Conservation (phyloP, 2,888 invertebrate genomes). For the Dusona sp. region DNA sequence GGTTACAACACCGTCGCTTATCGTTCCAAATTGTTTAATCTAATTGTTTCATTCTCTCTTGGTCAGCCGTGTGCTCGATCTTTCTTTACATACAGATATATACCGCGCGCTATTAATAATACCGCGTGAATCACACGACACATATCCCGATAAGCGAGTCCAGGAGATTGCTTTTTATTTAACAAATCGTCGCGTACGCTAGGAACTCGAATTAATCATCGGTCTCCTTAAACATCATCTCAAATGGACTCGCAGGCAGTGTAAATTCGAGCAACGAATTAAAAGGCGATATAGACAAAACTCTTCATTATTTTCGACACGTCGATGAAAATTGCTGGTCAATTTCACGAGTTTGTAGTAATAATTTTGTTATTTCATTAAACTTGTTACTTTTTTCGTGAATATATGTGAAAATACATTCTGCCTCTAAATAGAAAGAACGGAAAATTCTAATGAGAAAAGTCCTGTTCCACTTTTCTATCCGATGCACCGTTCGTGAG, state of each 20-base stretch:
- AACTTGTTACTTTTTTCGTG: not conserved
- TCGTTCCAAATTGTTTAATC: conserved; percentile 64
- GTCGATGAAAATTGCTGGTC: not conserved
- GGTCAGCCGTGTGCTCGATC: conserved; percentile 21
- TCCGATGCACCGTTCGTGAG: no score
- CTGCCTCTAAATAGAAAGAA: no score
- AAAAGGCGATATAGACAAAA: not conserved
- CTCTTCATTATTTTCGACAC: not conserved
- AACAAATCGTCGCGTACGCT: conserved; percentile 30
- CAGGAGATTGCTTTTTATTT: conserved; percentile 60
- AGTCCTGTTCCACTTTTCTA: no score
- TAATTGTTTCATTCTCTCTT: conserved; percentile 62
- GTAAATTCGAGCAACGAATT: conserved; percentile 6
- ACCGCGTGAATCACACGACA: conserved; percentile 53
- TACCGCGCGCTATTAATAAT: conserved; percentile 31
- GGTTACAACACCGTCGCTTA: conserved; percentile 67
- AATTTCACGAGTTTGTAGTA: not conserved
- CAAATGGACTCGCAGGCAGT: not conserved
- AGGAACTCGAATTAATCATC: conserved; percentile 62
- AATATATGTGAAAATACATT: no score
- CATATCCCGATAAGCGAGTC: conserved; percentile 53
- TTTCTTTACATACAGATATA: conserved; percentile 2
- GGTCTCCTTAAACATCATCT: conserved; percentile 24
- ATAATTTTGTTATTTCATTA: no score
- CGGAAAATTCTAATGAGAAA: no score